Conservation (phyloP, 2,888 invertebrate genomes). For the Gymnocheta viridis region DNA sequence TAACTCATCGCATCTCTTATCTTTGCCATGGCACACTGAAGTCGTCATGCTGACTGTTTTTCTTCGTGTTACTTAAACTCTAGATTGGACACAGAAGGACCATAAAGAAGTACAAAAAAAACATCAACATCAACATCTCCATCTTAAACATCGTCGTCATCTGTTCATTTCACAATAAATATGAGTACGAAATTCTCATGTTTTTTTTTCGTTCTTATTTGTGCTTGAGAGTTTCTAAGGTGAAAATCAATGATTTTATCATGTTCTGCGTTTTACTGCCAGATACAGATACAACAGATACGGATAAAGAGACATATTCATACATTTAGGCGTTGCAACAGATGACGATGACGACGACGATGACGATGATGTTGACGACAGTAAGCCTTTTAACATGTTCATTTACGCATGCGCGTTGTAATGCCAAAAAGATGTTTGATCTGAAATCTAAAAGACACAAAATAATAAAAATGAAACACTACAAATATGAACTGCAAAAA, state of each 20-base stretch:
- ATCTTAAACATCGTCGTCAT: slow-evolving; percentile 57
- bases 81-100: slow-evolving; percentile 6
- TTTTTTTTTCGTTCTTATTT: neutral
- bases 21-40: slow-evolving; percentile 45
- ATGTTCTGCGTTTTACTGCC: slow-evolving; percentile 20
- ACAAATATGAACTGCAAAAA: slow-evolving; percentile 58
- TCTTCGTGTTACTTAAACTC: slow-evolving; percentile 3
- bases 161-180: slow-evolving; percentile 40
- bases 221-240: slow-evolving; percentile 34
- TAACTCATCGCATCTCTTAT: slow-evolving; percentile 42
- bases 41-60: slow-evolving; percentile 71
- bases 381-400: slow-evolving; percentile 69
- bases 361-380: slow-evolving; percentile 56
- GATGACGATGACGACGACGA: slow-evolving; percentile 40
- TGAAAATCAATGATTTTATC: slow-evolving; percentile 63
- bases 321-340: slow-evolving; percentile 53
- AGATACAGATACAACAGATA: slow-evolving; percentile 42
- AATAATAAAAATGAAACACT: neutral
- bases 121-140: slow-evolving; percentile 6
- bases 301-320: slow-evolving; percentile 20
- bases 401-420: slow-evolving; percentile 67
- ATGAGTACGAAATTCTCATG: slow-evolving; percentile 28
- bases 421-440: slow-evolving; percentile 65
- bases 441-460: slow-evolving; percentile 26
- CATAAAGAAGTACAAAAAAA: neutral